phyloP scores from a whole-genome alignment of 2,888 invertebrate species.

The Conomelus anceps region DNA sequence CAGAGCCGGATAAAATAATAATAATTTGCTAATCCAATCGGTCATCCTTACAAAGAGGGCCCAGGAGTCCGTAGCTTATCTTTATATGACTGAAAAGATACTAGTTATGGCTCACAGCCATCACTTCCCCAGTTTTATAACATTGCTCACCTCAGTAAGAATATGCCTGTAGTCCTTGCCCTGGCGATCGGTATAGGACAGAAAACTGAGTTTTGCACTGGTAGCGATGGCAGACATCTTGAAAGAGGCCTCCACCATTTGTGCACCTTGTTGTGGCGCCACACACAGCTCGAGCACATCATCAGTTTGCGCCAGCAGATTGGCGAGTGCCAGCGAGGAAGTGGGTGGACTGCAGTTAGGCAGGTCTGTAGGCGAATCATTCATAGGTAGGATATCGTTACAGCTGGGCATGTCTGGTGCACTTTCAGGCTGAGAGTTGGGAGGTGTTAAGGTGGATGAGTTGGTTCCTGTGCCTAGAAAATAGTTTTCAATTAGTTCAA shows the following conservation, averaged over 20 bases:
- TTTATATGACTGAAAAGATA: too few species aligned
- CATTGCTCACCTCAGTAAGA: conserved; percentile 2
- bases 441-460: too few species aligned
- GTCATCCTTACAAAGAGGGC: too few species aligned
- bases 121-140: too few species aligned
- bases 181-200: conserved; percentile 56
- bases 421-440: background rate
- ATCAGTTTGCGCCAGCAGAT: background rate
- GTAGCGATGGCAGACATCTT: conserved; percentile 70
- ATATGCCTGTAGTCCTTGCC: conserved; percentile 3
- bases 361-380: background rate
- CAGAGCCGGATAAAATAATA: too few species aligned
- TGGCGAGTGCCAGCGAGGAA: background rate
- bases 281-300: conserved; percentile 37
- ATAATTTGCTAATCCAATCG: too few species aligned
- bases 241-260: conserved; percentile 63
- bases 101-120: too few species aligned
- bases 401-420: too few species aligned
- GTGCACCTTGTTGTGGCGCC: conserved; percentile 52
- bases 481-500: too few species aligned
- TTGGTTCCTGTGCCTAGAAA: too few species aligned
- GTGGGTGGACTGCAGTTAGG: background rate
- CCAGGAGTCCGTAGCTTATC: too few species aligned
- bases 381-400: background rate
- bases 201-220: conserved; percentile 68